Percentiles rank a stretch among this genome's conserved stretches.
Evolutionary conservation across 2,888 invertebrate genomes (phyloP).

Genomic region (Emmelina monodactyla): DNA sequence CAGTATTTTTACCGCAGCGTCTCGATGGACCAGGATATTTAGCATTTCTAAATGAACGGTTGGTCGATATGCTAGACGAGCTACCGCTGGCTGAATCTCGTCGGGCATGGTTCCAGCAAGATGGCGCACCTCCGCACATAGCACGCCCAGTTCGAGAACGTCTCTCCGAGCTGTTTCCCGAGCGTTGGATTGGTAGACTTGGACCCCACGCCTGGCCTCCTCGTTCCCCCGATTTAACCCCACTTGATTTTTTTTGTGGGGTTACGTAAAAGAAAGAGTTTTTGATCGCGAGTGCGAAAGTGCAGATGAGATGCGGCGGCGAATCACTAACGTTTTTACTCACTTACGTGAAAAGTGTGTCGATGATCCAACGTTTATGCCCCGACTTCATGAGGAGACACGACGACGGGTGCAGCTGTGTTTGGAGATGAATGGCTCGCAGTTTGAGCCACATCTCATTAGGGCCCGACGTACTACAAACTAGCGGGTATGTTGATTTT

Average conservation of each 20-base stretch:
- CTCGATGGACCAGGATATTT: conserved; percentile 5
- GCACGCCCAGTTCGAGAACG: background rate
- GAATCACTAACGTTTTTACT: background rate
- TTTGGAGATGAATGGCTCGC: background rate
- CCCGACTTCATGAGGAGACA: background rate
- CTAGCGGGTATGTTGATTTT: background rate
- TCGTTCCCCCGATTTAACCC: conserved; percentile 6
- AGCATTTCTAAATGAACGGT: conserved; percentile 2
- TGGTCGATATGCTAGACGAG: conserved; percentile 4
- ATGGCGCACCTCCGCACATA: conserved; percentile 9
- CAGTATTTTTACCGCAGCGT: conserved; percentile 7
- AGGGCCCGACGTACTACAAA: background rate
- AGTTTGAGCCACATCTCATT: conserved; percentile 1
- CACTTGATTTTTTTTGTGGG: conserved; percentile 5
- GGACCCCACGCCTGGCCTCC: conserved; percentile 7
- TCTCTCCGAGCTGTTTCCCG: conserved; percentile 1
- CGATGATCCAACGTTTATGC: conserved; percentile 1
- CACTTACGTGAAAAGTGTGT: conserved; percentile 3
- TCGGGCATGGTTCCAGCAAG: conserved; percentile 12
- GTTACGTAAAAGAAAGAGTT: background rate
- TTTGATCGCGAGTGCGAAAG: conserved; percentile 1
- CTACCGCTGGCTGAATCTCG: conserved; percentile 3
- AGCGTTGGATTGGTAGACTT: conserved; percentile 6
- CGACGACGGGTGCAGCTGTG: background rate
- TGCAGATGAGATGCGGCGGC: background rate